A percentile compares a stretch with the other conserved stretches of the same genome.
These are phyloP conservation scores for Tolypeutes matacus DNA, from an alignment of 2,797 vertebrate species.

Conservation along the genomic window DNA sequence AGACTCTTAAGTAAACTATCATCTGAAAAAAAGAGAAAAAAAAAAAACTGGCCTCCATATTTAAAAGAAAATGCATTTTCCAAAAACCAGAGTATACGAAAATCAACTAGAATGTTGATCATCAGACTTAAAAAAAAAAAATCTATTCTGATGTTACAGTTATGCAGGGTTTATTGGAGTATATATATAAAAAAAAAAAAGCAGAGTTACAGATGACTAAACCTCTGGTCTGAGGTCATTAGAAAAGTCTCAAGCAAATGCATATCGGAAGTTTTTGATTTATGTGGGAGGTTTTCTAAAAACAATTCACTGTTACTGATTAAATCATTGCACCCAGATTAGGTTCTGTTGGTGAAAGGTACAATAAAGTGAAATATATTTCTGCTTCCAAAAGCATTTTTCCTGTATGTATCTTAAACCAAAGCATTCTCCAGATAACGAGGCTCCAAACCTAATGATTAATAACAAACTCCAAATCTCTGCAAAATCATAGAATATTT, in stretches of 20 bases:
- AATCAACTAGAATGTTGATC: background rate
- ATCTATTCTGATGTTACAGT: background rate
- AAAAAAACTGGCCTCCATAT: no score
- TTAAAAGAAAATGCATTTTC: conserved; percentile 16
- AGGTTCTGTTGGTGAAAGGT: conserved; percentile 30
- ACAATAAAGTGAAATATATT: conserved; percentile 47
- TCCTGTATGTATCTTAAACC: background rate
- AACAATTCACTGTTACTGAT: conserved; percentile 60
- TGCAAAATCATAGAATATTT: background rate
- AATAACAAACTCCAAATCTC: background rate
- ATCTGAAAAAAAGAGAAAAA: background rate
- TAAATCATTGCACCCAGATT: conserved; percentile 65
- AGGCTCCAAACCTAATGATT: background rate
- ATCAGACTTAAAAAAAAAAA: background rate
- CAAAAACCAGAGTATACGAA: background rate
- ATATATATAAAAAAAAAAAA: background rate
- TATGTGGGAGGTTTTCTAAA: conserved; percentile 60
- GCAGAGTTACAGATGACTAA: background rate
- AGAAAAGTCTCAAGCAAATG: conserved; percentile 6
- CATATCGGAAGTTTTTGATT: conserved; percentile 64
- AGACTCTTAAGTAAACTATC: background rate
- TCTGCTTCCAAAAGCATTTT: conserved; percentile 49
- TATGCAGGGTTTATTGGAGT: background rate
- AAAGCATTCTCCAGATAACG: conserved; percentile 34
- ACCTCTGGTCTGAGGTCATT: conserved; percentile 25